Evolutionary conservation across 2,888 invertebrate species (phyloP).

Genomic region (Rhamnusium bicolor): DNA sequence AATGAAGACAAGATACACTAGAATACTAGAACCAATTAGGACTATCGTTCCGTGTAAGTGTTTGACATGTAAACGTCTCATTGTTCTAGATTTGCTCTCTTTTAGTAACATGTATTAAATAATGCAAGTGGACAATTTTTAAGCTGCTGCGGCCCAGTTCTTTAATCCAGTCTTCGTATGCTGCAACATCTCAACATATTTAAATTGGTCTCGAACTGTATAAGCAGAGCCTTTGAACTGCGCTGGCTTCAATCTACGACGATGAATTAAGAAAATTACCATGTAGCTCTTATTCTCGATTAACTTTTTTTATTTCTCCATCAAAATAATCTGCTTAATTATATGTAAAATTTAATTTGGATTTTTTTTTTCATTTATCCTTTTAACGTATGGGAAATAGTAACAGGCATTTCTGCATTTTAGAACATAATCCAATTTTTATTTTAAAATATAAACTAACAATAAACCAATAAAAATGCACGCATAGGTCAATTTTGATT

Average conservation of each 20-base stretch:
- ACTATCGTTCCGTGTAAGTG: no score
- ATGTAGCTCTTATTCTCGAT: slow-evolving; percentile 50
- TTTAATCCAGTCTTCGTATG: slow-evolving; percentile 41
- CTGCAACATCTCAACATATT: slow-evolving; percentile 39
- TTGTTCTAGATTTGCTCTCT: not conserved
- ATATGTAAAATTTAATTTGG: slow-evolving; percentile 52
- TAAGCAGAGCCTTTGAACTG: slow-evolving; percentile 22
- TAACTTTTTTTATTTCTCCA: slow-evolving; percentile 49
- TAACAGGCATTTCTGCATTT: slow-evolving; percentile 11
- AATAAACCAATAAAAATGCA: no score
- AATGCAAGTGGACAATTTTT: slow-evolving; percentile 43
- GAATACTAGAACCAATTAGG: no score
- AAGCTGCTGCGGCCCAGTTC: slow-evolving; percentile 35
- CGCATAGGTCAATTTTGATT: no score
- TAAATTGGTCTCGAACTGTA: slow-evolving; percentile 41
- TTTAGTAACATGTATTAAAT: not conserved
- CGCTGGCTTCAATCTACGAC: slow-evolving; percentile 48
- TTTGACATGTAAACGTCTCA: not conserved
- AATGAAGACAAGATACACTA: no score
- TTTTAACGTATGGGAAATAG: slow-evolving; percentile 4
- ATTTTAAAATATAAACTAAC: not conserved
- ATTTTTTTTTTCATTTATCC: not conserved
- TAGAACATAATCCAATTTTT: not conserved
- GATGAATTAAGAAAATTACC: slow-evolving; percentile 55
- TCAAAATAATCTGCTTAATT: slow-evolving; percentile 51